Evolutionary conservation across 2,888 invertebrate genomes (phyloP).

Genomic region (Venustoraphidia nigricollis): DNA sequence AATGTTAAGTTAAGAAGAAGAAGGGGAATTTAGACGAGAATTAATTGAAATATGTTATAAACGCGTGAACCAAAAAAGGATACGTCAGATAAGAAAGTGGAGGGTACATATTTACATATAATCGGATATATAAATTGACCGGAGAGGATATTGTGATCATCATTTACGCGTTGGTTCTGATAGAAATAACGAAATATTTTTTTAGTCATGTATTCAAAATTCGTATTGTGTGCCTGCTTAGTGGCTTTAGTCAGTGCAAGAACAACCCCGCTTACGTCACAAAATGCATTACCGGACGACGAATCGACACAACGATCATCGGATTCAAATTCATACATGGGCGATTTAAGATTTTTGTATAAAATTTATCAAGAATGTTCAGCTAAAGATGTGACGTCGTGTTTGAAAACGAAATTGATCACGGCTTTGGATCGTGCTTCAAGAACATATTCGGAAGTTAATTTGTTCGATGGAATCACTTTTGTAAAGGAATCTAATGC

Average conservation of each 20-base stretch:
- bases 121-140: conserved; percentile 4
- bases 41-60: too few species aligned
- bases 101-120: background rate
- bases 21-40: too few species aligned
- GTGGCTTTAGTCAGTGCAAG: conserved; percentile 36
- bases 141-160: background rate
- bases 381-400: conserved; percentile 49
- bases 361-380: conserved; percentile 72
- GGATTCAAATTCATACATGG: conserved; percentile 28
- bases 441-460: conserved; percentile 42
- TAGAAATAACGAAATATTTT: background rate
- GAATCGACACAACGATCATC: conserved; percentile 17
- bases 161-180: background rate
- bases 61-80: too few species aligned
- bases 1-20: too few species aligned
- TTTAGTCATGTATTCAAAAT: conserved; percentile 37
- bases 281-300: conserved; percentile 26
- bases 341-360: conserved; percentile 56
- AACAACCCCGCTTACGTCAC: conserved; percentile 31
- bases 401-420: conserved; percentile 65
- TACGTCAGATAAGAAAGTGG: background rate
- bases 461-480: conserved; percentile 57
- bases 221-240: conserved; percentile 38
- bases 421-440: conserved; percentile 60
- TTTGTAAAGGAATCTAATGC: conserved; percentile 46